Evolutionary conservation across 2,113 vertebrate genomes (phyloP), one percentile per base, ranked within the genome.

Genomic region (Vidua macroura): DNA sequence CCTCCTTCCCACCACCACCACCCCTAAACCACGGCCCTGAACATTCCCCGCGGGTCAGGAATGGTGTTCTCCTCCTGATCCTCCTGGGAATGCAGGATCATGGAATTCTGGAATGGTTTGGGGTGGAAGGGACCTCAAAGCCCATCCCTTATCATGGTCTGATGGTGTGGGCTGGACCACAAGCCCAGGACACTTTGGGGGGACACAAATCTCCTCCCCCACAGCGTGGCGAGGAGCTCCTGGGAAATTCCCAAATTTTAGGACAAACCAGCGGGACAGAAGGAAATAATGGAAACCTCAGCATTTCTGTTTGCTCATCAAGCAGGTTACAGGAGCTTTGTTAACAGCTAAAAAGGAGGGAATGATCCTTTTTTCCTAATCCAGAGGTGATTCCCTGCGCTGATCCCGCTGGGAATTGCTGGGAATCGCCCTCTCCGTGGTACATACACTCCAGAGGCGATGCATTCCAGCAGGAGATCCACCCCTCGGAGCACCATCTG

Each of bases 391-490:
- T 60, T 25, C 49, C 33, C 6, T 2, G 25, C 4, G 15, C 13
- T 2, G 31, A n/a, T 39, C 37, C 59, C 4, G 0, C 19, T 0
- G 3, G 75, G 75, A 68, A 11, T 20, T 1, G 1, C 19, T 10
- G 3, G 52, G 22, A 11, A 48, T 78, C 11, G 0, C 81, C 41
- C 13, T 11, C 8, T 5, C 23, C 2, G 0, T 11, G 2, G 68
- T 96, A 99, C 99, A 53, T 98, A 99, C 99, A 99, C 98, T 96
- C 99, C 99, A 0, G 99, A 99, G 55, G 99, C 99, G 16, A 99
- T 99, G 96, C 99, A 99, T 96, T 99, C 99, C 95, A 99, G 98
- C 82, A 99, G 94, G 59, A 99, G 98, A 80, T 99, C 97, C 94
- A 98, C 98, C 13, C 99, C 99, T 18, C 99, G 96, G 19, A 99